phyloP scores from a whole-genome alignment of 53 echinoderm and acorn worm genomes.

The Zoroaster sp. region DNA sequence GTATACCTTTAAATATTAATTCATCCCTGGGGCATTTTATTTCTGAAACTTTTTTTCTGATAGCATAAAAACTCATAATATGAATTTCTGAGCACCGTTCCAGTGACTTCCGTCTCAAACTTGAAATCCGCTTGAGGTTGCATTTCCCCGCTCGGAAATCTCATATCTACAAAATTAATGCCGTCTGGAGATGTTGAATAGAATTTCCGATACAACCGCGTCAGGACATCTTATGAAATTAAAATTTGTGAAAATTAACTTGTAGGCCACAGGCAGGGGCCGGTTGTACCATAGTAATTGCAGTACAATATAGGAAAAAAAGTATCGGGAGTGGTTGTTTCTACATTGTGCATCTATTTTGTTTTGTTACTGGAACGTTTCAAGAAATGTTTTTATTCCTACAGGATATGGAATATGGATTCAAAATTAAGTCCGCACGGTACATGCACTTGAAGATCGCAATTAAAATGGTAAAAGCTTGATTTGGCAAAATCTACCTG shows the following conservation, averaged over 20 bases:
- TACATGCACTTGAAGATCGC: too few species aligned
- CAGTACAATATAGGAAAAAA: too few species aligned
- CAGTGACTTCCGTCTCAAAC: not conserved
- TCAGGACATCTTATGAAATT: not conserved
- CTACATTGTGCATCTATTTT: too few species aligned
- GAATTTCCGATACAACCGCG: not conserved
- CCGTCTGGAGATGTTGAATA: not conserved
- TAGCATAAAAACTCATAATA: not conserved
- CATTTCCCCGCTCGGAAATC: not conserved
- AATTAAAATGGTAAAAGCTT: too few species aligned
- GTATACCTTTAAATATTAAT: too few species aligned
- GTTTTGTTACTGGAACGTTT: too few species aligned
- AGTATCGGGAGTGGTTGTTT: too few species aligned
- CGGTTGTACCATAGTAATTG: too few species aligned
- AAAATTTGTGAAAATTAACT: not conserved
- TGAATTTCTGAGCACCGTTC: not conserved
- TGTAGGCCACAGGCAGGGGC: not conserved
- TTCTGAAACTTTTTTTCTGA: not conserved
- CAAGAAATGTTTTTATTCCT: too few species aligned
- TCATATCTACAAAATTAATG: not conserved
- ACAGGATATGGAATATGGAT: too few species aligned
- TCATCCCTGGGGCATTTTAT: not conserved
- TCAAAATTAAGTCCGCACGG: too few species aligned
- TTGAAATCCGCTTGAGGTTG: not conserved
- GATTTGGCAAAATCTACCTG: too few species aligned